phyloP scores from a whole-genome alignment of 2,113 vertebrate species.

The Clinocottus analis region DNA sequence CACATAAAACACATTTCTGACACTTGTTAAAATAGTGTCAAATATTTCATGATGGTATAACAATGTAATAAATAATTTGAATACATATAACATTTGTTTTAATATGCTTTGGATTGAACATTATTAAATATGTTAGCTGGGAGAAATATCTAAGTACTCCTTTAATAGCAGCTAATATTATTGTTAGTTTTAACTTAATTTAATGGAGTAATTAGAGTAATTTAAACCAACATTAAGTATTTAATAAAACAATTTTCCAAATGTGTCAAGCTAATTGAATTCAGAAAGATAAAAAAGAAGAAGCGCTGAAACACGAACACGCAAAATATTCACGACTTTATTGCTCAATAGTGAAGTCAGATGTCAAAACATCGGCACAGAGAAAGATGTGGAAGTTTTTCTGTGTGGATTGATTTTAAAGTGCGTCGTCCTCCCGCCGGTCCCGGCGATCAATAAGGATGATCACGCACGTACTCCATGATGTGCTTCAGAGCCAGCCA shows the following conservation, averaged over 20 bases:
- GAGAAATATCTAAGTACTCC: not conserved
- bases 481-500: constrained; percentile 88
- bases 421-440: not conserved
- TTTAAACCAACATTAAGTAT: not conserved
- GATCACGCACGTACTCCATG: constrained; percentile 80
- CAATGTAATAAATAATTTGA: no score
- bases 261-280: not conserved
- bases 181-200: not conserved
- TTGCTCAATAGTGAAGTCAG: constrained; percentile 9
- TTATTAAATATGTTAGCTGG: no score
- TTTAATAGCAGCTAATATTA: not conserved
- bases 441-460: constrained; percentile 80
- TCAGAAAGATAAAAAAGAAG: not conserved
- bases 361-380: not conserved
- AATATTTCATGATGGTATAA: no score
- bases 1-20: no score
- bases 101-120: no score
- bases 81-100: no score
- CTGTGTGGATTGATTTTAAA: not conserved
- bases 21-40: no score
- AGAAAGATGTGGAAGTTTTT: not conserved
- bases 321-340: constrained; percentile 26
- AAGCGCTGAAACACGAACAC: not conserved
- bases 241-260: not conserved
- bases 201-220: not conserved